Evolutionary conservation across 2,888 invertebrate genomes (phyloP).

Genomic region (Phaonia tiefii): DNA sequence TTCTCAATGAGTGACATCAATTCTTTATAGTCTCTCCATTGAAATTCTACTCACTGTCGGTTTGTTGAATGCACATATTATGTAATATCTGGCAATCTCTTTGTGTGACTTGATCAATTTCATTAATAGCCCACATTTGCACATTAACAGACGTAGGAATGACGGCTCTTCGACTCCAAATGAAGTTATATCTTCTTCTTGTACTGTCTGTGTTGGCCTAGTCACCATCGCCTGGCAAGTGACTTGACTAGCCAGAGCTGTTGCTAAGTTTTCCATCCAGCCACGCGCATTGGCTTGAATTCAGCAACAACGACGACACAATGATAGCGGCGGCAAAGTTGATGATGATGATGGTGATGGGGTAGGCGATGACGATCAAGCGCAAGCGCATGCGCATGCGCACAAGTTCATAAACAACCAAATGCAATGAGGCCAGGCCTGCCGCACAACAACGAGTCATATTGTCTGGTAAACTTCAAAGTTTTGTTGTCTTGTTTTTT

Average conservation of each 20-base stretch:
- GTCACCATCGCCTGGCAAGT: neutral
- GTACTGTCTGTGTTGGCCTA: neutral
- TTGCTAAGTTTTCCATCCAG: neutral
- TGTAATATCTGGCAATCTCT: constrained; percentile 32
- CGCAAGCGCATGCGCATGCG: constrained; percentile 60
- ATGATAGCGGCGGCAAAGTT: neutral
- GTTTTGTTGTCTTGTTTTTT: constrained; percentile 54
- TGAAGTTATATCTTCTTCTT: neutral
- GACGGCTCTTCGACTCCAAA: neutral
- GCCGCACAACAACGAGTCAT: constrained; percentile 47
- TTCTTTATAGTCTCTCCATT: constrained; percentile 6
- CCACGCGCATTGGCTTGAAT: neutral
- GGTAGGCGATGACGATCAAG: neutral
- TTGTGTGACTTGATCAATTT: constrained; percentile 21
- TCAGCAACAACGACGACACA: neutral
- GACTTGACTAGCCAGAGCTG: neutral
- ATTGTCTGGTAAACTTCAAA: constrained; percentile 42
- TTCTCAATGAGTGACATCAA: neutral
- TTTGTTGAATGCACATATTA: constrained; percentile 22
- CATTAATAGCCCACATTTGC: constrained; percentile 57
- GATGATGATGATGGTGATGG: neutral
- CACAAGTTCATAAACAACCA: constrained; percentile 63
- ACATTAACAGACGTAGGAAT: neutral
- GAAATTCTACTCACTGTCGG: constrained; percentile 39
- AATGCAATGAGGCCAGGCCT: constrained; percentile 34